These are phyloP conservation scores for Lottia gigantea DNA, from an alignment of 2,888 invertebrate species.

Conservation along the genomic window DNA sequence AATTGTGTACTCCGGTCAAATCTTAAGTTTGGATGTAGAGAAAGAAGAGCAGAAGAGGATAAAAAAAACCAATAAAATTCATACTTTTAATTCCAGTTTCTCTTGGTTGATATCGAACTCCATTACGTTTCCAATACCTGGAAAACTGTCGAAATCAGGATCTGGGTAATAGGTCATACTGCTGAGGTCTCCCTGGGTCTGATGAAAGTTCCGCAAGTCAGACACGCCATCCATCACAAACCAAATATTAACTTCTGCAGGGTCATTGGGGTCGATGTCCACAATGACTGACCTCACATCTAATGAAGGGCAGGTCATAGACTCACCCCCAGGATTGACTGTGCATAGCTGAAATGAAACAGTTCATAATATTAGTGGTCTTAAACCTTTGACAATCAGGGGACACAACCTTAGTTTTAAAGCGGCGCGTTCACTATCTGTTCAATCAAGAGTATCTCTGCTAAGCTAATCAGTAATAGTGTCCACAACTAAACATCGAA, in stretches of 20 bases:
- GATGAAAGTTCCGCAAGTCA: conserved; percentile 35
- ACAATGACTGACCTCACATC: conserved; percentile 36
- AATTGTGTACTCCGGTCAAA: too few relatives aligned
- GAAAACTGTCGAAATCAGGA: conserved; percentile 51
- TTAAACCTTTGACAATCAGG: neutral
- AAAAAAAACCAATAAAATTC: too few relatives aligned
- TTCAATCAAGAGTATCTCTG: too few relatives aligned
- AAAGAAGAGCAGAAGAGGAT: too few relatives aligned
- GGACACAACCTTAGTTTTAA: too few relatives aligned
- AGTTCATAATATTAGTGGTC: neutral
- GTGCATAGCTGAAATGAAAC: conserved; percentile 31
- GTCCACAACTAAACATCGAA: too few relatives aligned
- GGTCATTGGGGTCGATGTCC: conserved; percentile 28
- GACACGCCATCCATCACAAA: conserved; percentile 66
- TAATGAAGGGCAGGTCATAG: conserved; percentile 58
- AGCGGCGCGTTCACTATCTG: too few relatives aligned
- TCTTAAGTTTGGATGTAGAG: too few relatives aligned
- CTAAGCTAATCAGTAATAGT: too few relatives aligned
- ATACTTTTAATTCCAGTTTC: conserved; percentile 51
- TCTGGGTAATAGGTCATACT: conserved; percentile 61
- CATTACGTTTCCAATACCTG: conserved; percentile 33
- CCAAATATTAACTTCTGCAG: conserved; percentile 43
- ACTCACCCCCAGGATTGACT: conserved; percentile 32
- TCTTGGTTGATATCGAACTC: conserved; percentile 44
- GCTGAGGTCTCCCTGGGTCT: conserved; percentile 32